A percentile compares a stretch with the other conserved stretches of the same genome.
Evolutionary conservation across 2,888 invertebrate species (phyloP).

Genomic region (Orchestes rusci): DNA sequence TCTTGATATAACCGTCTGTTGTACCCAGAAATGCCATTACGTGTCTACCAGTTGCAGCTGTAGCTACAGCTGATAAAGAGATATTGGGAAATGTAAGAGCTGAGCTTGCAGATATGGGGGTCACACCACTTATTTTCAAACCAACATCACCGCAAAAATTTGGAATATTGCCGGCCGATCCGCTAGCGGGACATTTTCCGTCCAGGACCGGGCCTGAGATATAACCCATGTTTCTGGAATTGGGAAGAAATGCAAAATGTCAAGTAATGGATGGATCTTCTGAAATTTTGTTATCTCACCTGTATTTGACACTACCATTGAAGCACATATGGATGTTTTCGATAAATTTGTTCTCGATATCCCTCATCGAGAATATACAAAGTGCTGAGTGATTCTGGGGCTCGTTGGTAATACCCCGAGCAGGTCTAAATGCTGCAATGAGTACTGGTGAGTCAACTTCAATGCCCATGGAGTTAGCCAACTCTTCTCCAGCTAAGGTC

Average conservation of each 20-base stretch:
- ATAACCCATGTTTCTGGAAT: slow-evolving; percentile 68
- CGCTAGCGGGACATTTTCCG: slow-evolving; percentile 82
- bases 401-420: slow-evolving; percentile 79
- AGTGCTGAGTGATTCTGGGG: slow-evolving; percentile 79
- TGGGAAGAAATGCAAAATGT: background rate
- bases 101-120: slow-evolving; percentile 73
- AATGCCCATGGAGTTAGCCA: slow-evolving; percentile 76
- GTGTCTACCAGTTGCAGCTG: slow-evolving; percentile 83
- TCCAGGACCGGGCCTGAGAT: slow-evolving; percentile 87
- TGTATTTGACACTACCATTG: slow-evolving; percentile 86
- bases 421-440: slow-evolving; percentile 84
- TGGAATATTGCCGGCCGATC: slow-evolving; percentile 81
- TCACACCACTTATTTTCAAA: slow-evolving; percentile 83
- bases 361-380: slow-evolving; percentile 85
- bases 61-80: slow-evolving; percentile 75
- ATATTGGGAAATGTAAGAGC: slow-evolving; percentile 71
- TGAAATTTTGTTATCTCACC: slow-evolving; percentile 41
- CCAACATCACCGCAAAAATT: slow-evolving; percentile 91
- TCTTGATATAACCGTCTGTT: slow-evolving; percentile 74
- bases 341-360: slow-evolving; percentile 88
- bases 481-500: slow-evolving; percentile 72
- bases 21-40: slow-evolving; percentile 94
- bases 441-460: slow-evolving; percentile 74
- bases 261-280: background rate
- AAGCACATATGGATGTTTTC: slow-evolving; percentile 98